phyloP scores from a whole-genome alignment of 2,113 vertebrate genomes.

The Leucopsar rothschildi region DNA sequence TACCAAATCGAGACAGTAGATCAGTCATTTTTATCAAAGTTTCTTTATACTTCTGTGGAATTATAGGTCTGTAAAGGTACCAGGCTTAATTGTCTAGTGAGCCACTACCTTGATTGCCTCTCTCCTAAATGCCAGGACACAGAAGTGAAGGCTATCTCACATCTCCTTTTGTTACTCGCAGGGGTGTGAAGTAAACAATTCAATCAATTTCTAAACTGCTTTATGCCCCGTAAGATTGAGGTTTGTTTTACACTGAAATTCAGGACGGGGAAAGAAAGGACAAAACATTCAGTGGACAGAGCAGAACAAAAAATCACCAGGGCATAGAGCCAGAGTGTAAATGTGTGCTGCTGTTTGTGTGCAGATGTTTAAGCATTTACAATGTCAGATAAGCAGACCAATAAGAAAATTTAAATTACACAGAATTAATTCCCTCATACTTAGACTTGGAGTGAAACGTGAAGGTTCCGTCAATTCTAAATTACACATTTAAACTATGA shows the following conservation, averaged over 20 bases:
- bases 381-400: background rate
- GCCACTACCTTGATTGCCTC: background rate
- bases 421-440: background rate
- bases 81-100: background rate
- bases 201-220: background rate
- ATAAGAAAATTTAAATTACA: background rate
- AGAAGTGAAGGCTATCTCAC: background rate
- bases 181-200: background rate
- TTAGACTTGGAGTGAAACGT: accelerated
- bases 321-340: background rate
- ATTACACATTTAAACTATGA: background rate
- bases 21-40: background rate
- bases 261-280: background rate
- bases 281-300: background rate
- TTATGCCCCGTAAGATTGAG: background rate
- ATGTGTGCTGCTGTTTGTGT: background rate
- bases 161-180: background rate
- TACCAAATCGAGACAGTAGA: background rate
- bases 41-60: background rate
- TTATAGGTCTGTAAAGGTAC: background rate
- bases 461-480: background rate
- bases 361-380: background rate
- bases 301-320: background rate
- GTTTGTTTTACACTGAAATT: background rate
- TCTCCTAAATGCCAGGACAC: background rate